A percentile compares a stretch with the other conserved stretches of the same genome.
These are phyloP conservation scores for Hedychridium roseum DNA, from an alignment of 2,888 invertebrate species.

Conservation along the genomic window DNA sequence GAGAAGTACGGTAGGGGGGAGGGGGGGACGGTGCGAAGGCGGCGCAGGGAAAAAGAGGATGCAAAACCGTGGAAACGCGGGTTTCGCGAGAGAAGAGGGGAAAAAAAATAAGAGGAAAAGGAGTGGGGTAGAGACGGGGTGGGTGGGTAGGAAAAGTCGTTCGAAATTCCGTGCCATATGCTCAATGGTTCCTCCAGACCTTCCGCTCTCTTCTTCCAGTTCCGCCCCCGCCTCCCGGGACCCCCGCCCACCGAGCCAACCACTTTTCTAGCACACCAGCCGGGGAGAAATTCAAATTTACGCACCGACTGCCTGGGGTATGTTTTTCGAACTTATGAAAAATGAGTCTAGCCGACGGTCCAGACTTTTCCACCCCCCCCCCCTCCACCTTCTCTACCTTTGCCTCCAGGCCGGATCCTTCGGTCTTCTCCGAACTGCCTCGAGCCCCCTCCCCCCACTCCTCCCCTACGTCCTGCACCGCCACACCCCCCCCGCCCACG, in stretches of 20 bases:
- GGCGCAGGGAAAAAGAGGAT: conserved; percentile 1
- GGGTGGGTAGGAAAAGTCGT: conserved; percentile 40
- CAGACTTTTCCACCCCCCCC: conserved; percentile 24
- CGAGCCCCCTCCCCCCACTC: conserved; percentile 19
- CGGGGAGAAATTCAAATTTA: conserved; percentile 59
- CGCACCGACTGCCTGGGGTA: conserved; percentile 44
- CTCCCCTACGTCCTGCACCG: conserved; percentile 3
- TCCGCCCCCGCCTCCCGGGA: conserved; percentile 5
- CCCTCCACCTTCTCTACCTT: conserved; percentile 1
- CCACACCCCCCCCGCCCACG: neutral
- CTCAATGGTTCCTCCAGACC: conserved; percentile 36
- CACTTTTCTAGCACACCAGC: conserved; percentile 30
- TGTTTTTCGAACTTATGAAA: conserved; percentile 59
- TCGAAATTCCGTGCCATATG: conserved; percentile 57
- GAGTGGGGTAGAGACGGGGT: neutral
- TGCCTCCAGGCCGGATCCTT: too few species aligned
- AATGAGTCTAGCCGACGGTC: conserved; percentile 52
- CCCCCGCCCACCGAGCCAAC: neutral
- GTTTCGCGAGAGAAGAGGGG: neutral
- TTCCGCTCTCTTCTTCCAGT: conserved; percentile 5
- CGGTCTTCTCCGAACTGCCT: conserved; percentile 7
- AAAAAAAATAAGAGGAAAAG: conserved; percentile 1
- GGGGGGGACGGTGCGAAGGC: conserved; percentile 1
- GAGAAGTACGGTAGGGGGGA: neutral
- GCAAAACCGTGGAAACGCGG: too few species aligned